Conservation (phyloP, 2,113 vertebrate species). For the Symphodus melops region DNA sequence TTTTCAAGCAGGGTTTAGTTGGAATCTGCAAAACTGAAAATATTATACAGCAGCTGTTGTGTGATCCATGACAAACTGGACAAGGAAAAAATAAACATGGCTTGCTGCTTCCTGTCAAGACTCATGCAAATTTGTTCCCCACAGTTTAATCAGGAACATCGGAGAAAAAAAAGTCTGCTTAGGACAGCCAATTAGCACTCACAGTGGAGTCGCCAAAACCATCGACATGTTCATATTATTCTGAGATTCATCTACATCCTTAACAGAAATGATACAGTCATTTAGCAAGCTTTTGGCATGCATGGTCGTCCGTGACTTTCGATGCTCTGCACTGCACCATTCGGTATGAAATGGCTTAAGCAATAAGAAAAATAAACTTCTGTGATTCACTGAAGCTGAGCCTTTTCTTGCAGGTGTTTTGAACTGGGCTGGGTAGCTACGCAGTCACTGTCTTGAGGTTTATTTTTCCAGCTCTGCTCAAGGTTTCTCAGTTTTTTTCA, state of each 20-base stretch:
- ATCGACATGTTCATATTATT: neutral
- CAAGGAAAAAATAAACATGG: slow-evolving; percentile 31
- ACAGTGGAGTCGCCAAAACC: neutral
- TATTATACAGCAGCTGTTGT: slow-evolving; percentile 68
- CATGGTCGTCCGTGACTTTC: neutral
- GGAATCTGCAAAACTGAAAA: slow-evolving; percentile 62
- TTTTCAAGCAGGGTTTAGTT: slow-evolving; percentile 51
- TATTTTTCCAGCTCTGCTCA: slow-evolving; percentile 24
- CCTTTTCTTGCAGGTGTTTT: slow-evolving; percentile 40
- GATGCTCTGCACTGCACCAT: slow-evolving; percentile 48
- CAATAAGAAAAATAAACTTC: slow-evolving; percentile 2
- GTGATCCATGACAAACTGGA: slow-evolving; percentile 61
- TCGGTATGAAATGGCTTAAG: slow-evolving; percentile 26
- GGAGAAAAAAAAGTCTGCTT: slow-evolving; percentile 10
- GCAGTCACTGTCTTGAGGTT: slow-evolving; percentile 13
- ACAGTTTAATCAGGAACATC: slow-evolving; percentile 14
- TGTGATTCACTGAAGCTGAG: slow-evolving; percentile 22
- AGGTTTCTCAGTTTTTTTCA: slow-evolving; percentile 46
- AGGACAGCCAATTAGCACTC: slow-evolving; percentile 9
- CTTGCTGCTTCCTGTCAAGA: slow-evolving; percentile 31
- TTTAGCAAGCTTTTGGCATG: neutral
- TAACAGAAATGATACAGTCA: neutral
- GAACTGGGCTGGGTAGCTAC: slow-evolving; percentile 13
- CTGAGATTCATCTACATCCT: neutral
- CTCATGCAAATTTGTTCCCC: slow-evolving; percentile 22